phyloP scores from a whole-genome alignment of 2,888 invertebrate species.

The Dilophus febrilis region DNA sequence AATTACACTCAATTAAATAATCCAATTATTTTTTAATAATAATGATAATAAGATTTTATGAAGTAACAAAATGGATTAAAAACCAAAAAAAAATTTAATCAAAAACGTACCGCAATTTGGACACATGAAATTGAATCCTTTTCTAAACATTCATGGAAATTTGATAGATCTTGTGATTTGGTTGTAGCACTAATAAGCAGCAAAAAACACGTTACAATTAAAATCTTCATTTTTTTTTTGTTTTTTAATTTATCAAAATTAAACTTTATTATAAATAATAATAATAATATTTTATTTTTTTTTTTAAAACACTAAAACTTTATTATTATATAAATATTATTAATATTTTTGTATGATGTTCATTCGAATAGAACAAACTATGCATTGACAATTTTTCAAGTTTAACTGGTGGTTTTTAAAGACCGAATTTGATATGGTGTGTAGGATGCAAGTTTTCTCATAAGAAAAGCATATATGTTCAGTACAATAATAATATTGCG shows the following conservation, averaged over 20 bases:
- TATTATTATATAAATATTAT: constrained; percentile 2
- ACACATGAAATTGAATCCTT: constrained; percentile 46
- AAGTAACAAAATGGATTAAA: too few relatives aligned
- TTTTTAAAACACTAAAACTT: background rate
- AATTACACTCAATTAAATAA: too few relatives aligned
- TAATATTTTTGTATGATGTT: constrained; percentile 22
- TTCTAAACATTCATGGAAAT: constrained; percentile 37
- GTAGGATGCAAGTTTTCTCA: too few relatives aligned
- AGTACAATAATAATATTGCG: too few relatives aligned
- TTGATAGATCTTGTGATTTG: constrained; percentile 17
- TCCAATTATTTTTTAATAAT: too few relatives aligned
- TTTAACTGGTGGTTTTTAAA: constrained; percentile 31
- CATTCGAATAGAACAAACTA: constrained; percentile 32
- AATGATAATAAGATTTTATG: too few relatives aligned
- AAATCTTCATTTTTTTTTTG: constrained; percentile 23
- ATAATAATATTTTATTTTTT: constrained; percentile 5
- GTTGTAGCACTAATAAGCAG: constrained; percentile 16
- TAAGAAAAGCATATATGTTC: too few relatives aligned
- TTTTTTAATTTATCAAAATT: constrained; percentile 3
- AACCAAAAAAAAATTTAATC: constrained; percentile 2
- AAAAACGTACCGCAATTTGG: constrained; percentile 34
- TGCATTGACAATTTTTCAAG: constrained; percentile 32
- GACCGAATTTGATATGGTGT: constrained; percentile 22
- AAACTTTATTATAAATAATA: constrained; percentile 6
- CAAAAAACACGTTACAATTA: constrained; percentile 19